Conservation (phyloP, 2,113 vertebrate genomes). For the Lepus americanus region DNA sequence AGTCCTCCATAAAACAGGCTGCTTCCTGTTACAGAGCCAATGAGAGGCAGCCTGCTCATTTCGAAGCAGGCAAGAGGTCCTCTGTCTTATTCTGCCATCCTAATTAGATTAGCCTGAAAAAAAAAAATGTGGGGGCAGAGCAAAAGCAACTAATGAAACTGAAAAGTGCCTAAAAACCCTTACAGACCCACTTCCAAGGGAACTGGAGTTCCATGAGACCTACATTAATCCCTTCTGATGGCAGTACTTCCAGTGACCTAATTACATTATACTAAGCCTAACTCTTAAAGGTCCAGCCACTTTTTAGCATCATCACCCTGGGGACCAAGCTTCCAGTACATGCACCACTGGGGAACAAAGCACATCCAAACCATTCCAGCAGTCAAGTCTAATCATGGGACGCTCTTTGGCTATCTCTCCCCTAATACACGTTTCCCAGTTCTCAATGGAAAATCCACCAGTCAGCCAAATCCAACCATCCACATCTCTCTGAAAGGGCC, state of each 20-base stretch:
- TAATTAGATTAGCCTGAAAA: too few relatives aligned
- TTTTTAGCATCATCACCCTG: background rate
- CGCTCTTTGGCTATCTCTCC: background rate
- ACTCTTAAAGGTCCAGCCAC: background rate
- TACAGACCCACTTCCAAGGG: background rate
- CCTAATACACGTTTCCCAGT: background rate
- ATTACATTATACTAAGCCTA: background rate
- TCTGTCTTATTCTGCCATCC: too few relatives aligned
- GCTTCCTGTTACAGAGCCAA: too few relatives aligned
- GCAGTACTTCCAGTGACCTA: background rate
- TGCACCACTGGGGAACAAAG: background rate
- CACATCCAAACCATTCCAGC: background rate
- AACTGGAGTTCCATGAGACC: background rate
- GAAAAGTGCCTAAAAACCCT: too few relatives aligned
- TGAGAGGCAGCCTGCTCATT: too few relatives aligned
- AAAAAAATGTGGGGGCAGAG: too few relatives aligned
- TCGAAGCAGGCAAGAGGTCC: too few relatives aligned
- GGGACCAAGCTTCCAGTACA: background rate
- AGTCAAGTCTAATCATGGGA: background rate
- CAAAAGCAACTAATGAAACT: too few relatives aligned
- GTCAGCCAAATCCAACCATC: background rate
- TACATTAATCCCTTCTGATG: background rate
- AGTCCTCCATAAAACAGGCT: too few relatives aligned
- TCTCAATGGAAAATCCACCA: background rate
- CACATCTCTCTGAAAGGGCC: background rate